phyloP scores from a whole-genome alignment of 2,888 invertebrate species.

The Cristatella mucedo region DNA sequence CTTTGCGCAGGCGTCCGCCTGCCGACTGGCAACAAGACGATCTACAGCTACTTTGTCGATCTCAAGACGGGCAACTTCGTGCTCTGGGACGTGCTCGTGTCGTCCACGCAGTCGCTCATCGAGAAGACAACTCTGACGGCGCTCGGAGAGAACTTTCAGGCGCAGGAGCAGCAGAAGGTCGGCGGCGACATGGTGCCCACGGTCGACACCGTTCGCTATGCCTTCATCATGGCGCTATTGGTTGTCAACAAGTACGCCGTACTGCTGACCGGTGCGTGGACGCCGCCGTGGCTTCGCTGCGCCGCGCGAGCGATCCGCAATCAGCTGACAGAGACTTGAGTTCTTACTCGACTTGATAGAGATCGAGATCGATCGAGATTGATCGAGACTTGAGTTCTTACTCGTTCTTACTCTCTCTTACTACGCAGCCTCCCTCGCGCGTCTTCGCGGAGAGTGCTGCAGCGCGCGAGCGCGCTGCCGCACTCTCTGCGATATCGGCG shows the following conservation, averaged over 20 bases:
- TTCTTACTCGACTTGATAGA: too few species aligned
- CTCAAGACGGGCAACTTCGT: slow-evolving; percentile 34
- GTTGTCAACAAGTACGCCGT: slow-evolving; percentile 32
- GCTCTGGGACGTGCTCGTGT: slow-evolving; percentile 34
- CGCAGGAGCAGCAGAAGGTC: slow-evolving; percentile 11
- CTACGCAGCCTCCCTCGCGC: too few species aligned
- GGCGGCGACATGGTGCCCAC: slow-evolving; percentile 32
- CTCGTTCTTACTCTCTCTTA: too few species aligned
- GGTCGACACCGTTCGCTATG: slow-evolving; percentile 35
- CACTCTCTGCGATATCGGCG: too few species aligned
- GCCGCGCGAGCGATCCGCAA: too few species aligned
- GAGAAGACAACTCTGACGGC: slow-evolving; percentile 18
- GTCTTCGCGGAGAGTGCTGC: too few species aligned
- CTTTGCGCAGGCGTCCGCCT: slow-evolving; percentile 27
- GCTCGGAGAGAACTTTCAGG: slow-evolving; percentile 4
- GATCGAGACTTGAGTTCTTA: too few species aligned
- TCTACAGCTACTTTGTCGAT: slow-evolving; percentile 37
- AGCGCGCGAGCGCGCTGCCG: too few species aligned
- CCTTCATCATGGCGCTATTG: slow-evolving; percentile 30
- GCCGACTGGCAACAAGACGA: slow-evolving; percentile 31
- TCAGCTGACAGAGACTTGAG: too few species aligned
- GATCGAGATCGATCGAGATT: too few species aligned
- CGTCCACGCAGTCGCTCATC: slow-evolving; percentile 32
- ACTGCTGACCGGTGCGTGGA: slow-evolving; percentile 30
- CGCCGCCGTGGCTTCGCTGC: too few species aligned